Base-by-base conservation (phyloP, 1,140 invertebrate genomes). In the Drosophila insularis region DNA sequence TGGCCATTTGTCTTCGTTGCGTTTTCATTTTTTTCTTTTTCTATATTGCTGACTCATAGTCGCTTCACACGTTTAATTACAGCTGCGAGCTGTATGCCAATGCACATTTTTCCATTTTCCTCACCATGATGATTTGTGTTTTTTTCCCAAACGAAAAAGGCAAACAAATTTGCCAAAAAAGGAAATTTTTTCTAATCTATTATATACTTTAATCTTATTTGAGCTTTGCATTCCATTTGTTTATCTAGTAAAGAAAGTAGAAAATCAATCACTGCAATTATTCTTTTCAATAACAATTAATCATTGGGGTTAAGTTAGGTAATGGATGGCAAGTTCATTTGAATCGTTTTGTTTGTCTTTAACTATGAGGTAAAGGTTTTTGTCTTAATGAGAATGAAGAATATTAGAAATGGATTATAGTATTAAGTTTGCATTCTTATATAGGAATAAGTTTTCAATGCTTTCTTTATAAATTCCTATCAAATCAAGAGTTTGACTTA, bases 21-120 rank as follows among this genome's bases (percentile, higher is more conserved):
- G 32, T 50, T 50, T 50, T 50, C 2, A 2, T 17, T 10, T 50
- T 50, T 1, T 14, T 55, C 7, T 27, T 37, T 37, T 37, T 50
- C 58, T 63, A 55, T 64, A 70, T 32, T 71, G 63, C 67, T 39
- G 60, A 67, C 73, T 76, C 73, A 77, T 65, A 40, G 62, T 56
- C 55, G 19, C 56, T 77, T 77, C 62, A 64, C 74, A 64, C 67
- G 61, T 77, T 77, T 71, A 77, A 77, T 77, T 77, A 77, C 67
- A 68, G 56, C 54, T 46, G 60, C 17, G 17, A 21, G 19, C 19
- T 46, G 7, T n/a, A n/a, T 77, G 68, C 40, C 66, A 53, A 43
- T 53, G 74, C 63, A 63, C 40, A 58, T 58, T 58, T 58, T 58
- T 58, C 55, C 55, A 58, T 19, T 58, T 58, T 58, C 32, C 55